Evolutionary conservation across 2,797 vertebrate genomes (phyloP).

Genomic region (Tenualosa thibaudeaui): DNA sequence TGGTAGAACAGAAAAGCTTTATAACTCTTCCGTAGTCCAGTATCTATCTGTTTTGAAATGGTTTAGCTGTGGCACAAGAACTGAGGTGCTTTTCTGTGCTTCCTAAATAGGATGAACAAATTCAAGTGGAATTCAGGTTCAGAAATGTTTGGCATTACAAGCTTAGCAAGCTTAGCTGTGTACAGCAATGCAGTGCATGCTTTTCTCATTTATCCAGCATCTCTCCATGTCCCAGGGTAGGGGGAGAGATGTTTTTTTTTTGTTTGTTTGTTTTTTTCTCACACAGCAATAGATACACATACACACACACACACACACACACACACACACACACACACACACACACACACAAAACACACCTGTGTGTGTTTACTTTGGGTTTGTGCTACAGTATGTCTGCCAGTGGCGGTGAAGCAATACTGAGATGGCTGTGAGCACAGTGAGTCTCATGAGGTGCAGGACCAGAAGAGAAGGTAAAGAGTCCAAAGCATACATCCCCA

Average conservation of each 20-base stretch:
- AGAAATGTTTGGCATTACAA: neutral
- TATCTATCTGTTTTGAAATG: neutral
- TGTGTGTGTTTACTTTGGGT: constrained; percentile 36
- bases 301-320: neutral
- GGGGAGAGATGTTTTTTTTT: neutral
- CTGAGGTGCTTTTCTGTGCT: neutral
- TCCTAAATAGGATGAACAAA: neutral
- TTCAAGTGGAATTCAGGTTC: neutral
- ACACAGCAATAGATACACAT: neutral
- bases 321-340: neutral
- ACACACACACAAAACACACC: neutral
- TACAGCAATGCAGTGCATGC: neutral
- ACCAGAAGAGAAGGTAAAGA: neutral
- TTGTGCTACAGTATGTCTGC: constrained; percentile 41
- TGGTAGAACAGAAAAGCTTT: neutral
- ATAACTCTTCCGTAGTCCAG: neutral
- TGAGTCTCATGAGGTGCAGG: constrained; percentile 34
- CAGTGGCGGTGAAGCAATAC: constrained; percentile 24
- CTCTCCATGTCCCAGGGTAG: neutral
- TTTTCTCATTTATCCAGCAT: neutral
- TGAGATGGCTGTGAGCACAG: constrained; percentile 45
- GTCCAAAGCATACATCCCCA: too few relatives aligned
- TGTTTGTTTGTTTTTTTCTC: neutral
- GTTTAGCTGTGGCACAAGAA: neutral
- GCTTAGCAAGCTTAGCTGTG: neutral